Evolutionary conservation across 2,797 vertebrate genomes (phyloP).

Genomic region (Chelonia mydas): DNA sequence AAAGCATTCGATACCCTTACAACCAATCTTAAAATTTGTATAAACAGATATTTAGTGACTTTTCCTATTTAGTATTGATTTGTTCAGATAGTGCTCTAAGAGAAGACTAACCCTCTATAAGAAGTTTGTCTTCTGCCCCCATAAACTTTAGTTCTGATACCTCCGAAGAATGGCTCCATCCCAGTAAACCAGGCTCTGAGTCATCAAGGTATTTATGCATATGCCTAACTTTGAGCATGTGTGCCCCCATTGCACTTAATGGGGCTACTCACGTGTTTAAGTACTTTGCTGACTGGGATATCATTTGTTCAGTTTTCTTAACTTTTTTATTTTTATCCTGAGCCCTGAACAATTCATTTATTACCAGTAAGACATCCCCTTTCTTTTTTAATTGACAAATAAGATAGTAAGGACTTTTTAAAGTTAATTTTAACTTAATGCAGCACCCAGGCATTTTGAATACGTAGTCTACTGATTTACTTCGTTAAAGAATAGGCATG

Average conservation of each 20-base stretch:
- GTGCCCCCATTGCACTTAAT: neutral
- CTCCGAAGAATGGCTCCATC: neutral
- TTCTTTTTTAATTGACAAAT: neutral
- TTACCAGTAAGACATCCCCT: too few species aligned
- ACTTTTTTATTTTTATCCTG: neutral
- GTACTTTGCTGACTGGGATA: neutral
- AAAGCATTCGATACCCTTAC: neutral
- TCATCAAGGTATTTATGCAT: neutral
- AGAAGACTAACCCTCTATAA: neutral
- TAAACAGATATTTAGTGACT: neutral
- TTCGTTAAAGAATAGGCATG: neutral
- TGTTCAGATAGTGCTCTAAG: neutral
- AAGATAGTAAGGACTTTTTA: neutral
- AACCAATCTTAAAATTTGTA: neutral
- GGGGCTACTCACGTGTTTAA: neutral
- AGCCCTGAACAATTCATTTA: neutral
- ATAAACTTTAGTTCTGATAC: neutral
- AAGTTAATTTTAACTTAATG: neutral
- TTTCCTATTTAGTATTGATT: neutral
- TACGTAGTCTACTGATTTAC: neutral
- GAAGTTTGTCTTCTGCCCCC: neutral
- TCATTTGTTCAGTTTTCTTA: neutral
- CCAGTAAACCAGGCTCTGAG: neutral
- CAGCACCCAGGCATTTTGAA: neutral
- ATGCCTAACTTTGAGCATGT: neutral